phyloP scores from a whole-genome alignment of 2,888 invertebrate species.

The Halictus quadricinctus region DNA sequence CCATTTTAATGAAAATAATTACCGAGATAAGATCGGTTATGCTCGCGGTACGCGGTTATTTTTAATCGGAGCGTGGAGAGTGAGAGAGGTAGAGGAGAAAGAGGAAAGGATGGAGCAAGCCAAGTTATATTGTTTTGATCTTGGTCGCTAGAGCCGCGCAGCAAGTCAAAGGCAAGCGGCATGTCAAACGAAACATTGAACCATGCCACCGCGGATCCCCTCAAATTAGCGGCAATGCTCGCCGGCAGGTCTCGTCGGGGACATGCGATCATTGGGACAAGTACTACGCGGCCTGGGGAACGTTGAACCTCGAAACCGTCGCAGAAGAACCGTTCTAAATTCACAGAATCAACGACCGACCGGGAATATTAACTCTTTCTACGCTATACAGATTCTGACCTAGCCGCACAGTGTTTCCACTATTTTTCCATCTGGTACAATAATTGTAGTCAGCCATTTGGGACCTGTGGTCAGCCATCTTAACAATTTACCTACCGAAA shows the following conservation, averaged over 20 bases:
- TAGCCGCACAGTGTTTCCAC: not conserved
- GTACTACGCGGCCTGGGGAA: slow-evolving; percentile 71
- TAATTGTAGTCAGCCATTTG: too few relatives aligned
- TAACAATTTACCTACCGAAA: too few relatives aligned
- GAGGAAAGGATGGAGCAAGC: not conserved
- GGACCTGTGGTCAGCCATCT: too few relatives aligned
- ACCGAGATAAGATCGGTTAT: slow-evolving; percentile 29
- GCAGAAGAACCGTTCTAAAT: slow-evolving; percentile 26
- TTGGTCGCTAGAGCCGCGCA: slow-evolving; percentile 45
- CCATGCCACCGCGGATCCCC: slow-evolving; percentile 61
- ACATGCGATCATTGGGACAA: slow-evolving; percentile 62
- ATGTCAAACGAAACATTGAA: slow-evolving; percentile 63
- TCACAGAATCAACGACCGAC: slow-evolving; percentile 28
- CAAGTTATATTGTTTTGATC: slow-evolving; percentile 45
- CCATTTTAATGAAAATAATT: slow-evolving; percentile 53
- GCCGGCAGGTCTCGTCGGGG: slow-evolving; percentile 65
- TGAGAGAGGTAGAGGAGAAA: not conserved
- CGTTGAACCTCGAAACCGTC: slow-evolving; percentile 68
- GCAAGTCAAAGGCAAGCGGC: slow-evolving; percentile 58
- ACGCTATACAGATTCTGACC: not conserved
- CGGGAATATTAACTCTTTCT: not conserved
- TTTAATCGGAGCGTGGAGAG: slow-evolving; percentile 19
- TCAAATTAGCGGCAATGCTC: slow-evolving; percentile 69
- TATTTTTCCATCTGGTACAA: not conserved
- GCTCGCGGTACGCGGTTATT: slow-evolving; percentile 23